Evolutionary conservation across 2,888 invertebrate species (phyloP).

Genomic region (Entomobrya multifasciata): DNA sequence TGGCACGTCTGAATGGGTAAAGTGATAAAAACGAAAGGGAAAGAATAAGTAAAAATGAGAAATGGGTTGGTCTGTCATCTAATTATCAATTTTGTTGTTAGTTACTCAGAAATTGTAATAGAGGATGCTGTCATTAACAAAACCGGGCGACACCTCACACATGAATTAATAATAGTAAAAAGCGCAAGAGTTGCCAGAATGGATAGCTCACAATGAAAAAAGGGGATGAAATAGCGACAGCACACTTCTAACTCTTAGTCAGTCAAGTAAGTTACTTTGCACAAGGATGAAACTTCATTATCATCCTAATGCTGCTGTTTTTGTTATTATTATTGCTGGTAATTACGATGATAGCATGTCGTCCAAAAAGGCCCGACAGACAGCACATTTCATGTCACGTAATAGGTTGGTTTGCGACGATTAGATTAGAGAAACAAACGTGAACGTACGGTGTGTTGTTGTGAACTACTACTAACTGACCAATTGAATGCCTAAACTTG

Average conservation of each 20-base stretch:
- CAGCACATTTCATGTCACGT: slow-evolving; percentile 72
- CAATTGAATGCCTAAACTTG: background rate
- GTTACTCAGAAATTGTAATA: slow-evolving; percentile 62
- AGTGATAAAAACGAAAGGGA: slow-evolving; percentile 54
- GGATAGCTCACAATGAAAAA: slow-evolving; percentile 8
- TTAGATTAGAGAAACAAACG: slow-evolving; percentile 62
- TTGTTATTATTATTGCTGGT: background rate
- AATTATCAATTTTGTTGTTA: slow-evolving; percentile 74
- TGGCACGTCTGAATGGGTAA: slow-evolving; percentile 15
- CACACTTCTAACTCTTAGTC: slow-evolving; percentile 24
- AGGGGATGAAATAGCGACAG: slow-evolving; percentile 34
- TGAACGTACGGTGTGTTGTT: background rate
- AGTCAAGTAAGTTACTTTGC: slow-evolving; percentile 47
- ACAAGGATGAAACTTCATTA: slow-evolving; percentile 66
- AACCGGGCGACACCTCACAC: slow-evolving; percentile 69
- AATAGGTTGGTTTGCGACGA: slow-evolving; percentile 59
- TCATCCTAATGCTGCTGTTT: slow-evolving; percentile 33
- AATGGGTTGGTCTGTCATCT: slow-evolving; percentile 72
- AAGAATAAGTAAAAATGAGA: slow-evolving; percentile 53
- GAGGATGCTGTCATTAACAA: slow-evolving; percentile 73
- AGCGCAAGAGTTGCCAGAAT: slow-evolving; percentile 4
- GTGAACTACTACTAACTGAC: background rate
- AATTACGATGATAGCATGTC: slow-evolving; percentile 60
- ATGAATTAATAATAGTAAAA: slow-evolving; percentile 67
- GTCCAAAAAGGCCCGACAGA: slow-evolving; percentile 51